These are phyloP conservation scores for Aplocera efformata DNA, from an alignment of 2,888 invertebrate genomes.

Conservation along the genomic window DNA sequence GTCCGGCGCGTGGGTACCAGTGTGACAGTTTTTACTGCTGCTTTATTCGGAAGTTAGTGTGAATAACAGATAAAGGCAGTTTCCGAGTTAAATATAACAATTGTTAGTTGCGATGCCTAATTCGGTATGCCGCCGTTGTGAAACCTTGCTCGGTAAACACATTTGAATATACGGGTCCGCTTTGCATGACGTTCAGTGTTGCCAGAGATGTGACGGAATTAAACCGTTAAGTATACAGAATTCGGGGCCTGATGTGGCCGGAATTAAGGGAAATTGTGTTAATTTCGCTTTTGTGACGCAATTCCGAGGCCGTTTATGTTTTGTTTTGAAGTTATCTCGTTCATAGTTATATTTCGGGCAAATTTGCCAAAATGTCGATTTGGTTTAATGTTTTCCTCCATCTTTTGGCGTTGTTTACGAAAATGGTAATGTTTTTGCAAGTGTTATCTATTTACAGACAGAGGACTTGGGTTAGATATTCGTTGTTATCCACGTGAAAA, in stretches of 20 bases:
- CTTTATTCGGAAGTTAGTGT: constrained; percentile 33
- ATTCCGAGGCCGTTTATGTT: constrained; percentile 8
- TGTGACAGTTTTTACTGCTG: constrained; percentile 39
- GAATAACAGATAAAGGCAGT: constrained; percentile 40
- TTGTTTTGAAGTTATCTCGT: constrained; percentile 12
- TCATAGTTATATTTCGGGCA: constrained; percentile 1
- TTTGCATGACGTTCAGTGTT: too few relatives aligned
- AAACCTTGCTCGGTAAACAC: too few relatives aligned
- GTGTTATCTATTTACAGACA: too few relatives aligned
- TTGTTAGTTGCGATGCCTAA: constrained; percentile 32
- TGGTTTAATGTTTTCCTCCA: constrained; percentile 2
- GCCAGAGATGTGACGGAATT: too few relatives aligned
- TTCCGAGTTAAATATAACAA: constrained; percentile 37
- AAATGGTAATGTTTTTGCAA: too few relatives aligned
- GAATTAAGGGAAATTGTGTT: constrained; percentile 30
- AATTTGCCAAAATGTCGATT: constrained; percentile 1
- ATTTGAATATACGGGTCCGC: too few relatives aligned
- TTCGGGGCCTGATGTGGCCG: constrained; percentile 6
- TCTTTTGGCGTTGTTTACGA: background rate
- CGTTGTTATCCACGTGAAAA: too few relatives aligned
- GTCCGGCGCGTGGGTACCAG: constrained; percentile 32
- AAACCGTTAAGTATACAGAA: too few relatives aligned
- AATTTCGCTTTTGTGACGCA: constrained; percentile 32
- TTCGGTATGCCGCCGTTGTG: too few relatives aligned
- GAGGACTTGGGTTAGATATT: too few relatives aligned